Evolutionary conservation across 1,140 invertebrate genomes (phyloP).

Genomic region (Pseudachorutes palmiensis): DNA sequence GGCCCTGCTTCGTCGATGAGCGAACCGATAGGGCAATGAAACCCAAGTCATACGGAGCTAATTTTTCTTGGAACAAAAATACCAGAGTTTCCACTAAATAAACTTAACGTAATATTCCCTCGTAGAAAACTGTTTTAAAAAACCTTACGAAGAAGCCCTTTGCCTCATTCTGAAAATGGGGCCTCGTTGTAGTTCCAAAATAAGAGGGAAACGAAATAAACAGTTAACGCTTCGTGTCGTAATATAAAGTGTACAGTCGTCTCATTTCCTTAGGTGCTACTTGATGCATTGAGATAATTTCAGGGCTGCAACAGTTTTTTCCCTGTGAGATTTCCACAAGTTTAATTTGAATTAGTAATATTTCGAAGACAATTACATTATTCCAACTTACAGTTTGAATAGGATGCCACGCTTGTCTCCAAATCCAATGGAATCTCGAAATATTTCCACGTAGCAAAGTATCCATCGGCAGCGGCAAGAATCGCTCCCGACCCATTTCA

Average conservation of each 20-base stretch:
- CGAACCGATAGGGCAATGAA: conserved; percentile 60
- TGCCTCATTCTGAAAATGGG: too few species aligned
- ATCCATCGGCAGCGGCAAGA: conserved; percentile 27
- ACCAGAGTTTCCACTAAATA: conserved; percentile 92
- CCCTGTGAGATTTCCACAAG: conserved; percentile 21
- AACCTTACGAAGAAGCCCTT: too few species aligned
- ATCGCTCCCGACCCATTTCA: conserved; percentile 21
- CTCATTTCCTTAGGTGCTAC: conserved; percentile 27
- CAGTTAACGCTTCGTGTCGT: conserved; percentile 17
- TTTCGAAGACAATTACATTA: too few species aligned
- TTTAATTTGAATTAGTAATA: neutral
- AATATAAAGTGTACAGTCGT: conserved; percentile 20
- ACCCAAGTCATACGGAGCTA: conserved; percentile 83
- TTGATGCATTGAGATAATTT: conserved; percentile 30
- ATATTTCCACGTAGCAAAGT: conserved; percentile 21
- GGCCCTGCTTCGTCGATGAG: conserved; percentile 74
- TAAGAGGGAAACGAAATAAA: too few species aligned
- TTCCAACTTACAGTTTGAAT: conserved; percentile 22
- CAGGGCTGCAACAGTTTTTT: conserved; percentile 26
- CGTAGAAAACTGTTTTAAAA: too few species aligned
- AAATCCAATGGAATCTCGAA: conserved; percentile 31
- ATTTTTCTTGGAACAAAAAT: conserved; percentile 94
- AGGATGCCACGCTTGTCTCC: conserved; percentile 35
- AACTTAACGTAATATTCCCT: too few species aligned
- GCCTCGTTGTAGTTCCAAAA: too few species aligned